Evolutionary conservation across 2,797 vertebrate genomes (phyloP), one percentile per base, ranked within the genome.

Genomic region (Sphaeramia orbicularis): DNA sequence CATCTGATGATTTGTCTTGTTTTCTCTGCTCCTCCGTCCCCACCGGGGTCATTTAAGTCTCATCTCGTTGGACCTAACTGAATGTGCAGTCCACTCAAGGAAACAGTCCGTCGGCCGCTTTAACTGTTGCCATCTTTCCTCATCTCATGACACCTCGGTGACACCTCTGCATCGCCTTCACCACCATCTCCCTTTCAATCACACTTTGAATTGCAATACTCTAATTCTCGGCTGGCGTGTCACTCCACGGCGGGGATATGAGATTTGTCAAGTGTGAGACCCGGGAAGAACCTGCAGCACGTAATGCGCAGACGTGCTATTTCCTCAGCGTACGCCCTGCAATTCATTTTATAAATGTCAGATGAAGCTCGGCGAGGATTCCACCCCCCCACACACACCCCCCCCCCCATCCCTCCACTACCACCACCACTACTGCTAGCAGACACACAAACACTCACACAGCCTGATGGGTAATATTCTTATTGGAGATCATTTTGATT

Each of bases 301-400:
- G 6, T 62, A 67, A 78, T 67, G 18, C 32, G 16, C 21, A 65
- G 65, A 77, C 10, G 7, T 58, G 2, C 55, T 60, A 59, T 87
- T 80, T 86, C 66, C 78, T 81, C 53, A 38, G 74, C 48, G 55
- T 64, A 56, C 74, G 63, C 59, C 49, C 77, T 59, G 71, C 80
- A 85, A 80, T 86, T 86, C 65, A 89, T 88, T 85, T 88, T 76
- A 77, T 88, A 91, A 94, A 94, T 92, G 92, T 93, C 91, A 93
- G 79, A 76, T 60, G 84, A 86, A 76, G 80, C 88, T 52, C 80
- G 52, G 76, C 64, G 65, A 75, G 63, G 54, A 53, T 14, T 83
- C 76, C 42, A 56, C 58, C 58, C 40, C 74, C 19, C 1, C 54
- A 27, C 21, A n/a, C n/a, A n/a, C 21, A 5, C 43, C 7, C 63